Base-by-base conservation (phyloP, 2,888 invertebrate genomes). In the Eupithecia pulchellata region DNA sequence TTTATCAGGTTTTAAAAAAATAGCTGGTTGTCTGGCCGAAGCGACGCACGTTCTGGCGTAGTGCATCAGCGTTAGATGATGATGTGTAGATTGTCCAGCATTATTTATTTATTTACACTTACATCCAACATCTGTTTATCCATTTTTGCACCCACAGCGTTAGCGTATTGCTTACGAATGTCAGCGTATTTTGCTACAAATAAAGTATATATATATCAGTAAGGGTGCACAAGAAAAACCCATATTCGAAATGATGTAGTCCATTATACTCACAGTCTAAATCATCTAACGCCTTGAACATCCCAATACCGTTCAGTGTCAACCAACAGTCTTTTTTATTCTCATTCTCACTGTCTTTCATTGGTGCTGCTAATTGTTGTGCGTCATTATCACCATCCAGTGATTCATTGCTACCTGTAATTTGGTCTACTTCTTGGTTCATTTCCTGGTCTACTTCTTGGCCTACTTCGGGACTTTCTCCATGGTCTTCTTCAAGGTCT, bases 41-140 rank as follows among this genome's bases (percentile, higher is more conserved):
- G n/a, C n/a, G n/a, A n/a, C n/a, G n/a, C n/a, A n/a, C n/a, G n/a
- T n/a, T n/a, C n/a, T n/a, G n/a, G n/a, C n/a, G n/a, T n/a, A n/a
- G n/a, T n/a, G n/a, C n/a, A n/a, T n/a, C n/a, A n/a, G n/a, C n/a
- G n/a, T n/a, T n/a, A n/a, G n/a, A n/a, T n/a, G n/a, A n/a, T n/a
- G n/a, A n/a, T n/a, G n/a, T n/a, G n/a, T n/a, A n/a, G n/a, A n/a
- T n/a, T n/a, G n/a, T n/a, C n/a, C n/a, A n/a, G n/a, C n/a, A n/a
- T n/a, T n/a, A n/a, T n/a, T n/a, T n/a, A n/a, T n/a, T n/a, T n/a
- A n/a, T n/a, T n/a, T n/a, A n/a, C n/a, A 81, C 83, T 83, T 77
- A 89, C 89, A 11, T 78, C 64, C 17, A 86, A 75, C 83, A 89
- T 84, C 70, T 82, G 71, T 39, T 78, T 69, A 65, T 89, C 83